A percentile compares a stretch with the other conserved stretches of the same genome.
Evolutionary conservation across 1,140 invertebrate genomes (phyloP).

Genomic region (Drosophila littoralis): DNA sequence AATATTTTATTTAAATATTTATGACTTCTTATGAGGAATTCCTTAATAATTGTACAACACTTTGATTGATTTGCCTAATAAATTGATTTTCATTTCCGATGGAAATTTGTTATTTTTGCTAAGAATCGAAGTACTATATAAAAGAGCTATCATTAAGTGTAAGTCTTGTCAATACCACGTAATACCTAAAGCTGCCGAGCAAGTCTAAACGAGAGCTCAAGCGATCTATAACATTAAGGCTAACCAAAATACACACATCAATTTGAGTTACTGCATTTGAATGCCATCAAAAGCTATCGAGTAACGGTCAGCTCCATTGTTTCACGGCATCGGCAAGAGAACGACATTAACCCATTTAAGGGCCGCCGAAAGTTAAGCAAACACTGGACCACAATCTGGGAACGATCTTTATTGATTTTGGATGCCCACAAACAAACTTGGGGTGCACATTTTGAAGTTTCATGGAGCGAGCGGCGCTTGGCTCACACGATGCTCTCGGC

Average conservation of each 20-base stretch:
- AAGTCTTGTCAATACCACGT: neutral
- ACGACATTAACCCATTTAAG: slow-evolving; percentile 77
- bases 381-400: slow-evolving; percentile 58
- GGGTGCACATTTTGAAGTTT: slow-evolving; percentile 22
- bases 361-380: slow-evolving; percentile 48
- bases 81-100: no score
- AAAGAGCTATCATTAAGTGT: neutral
- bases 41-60: no score
- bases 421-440: slow-evolving; percentile 47
- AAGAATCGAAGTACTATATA: neutral
- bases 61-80: no score
- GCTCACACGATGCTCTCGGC: slow-evolving; percentile 35
- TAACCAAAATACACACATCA: slow-evolving; percentile 30
- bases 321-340: slow-evolving; percentile 18
- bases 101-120: neutral
- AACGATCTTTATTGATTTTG: slow-evolving; percentile 78
- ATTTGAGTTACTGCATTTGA: slow-evolving; percentile 46
- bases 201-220: neutral
- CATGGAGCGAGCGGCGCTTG: slow-evolving; percentile 38
- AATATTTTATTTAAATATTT: no score
- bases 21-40: no score
- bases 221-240: neutral
- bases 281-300: slow-evolving; percentile 29
- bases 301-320: slow-evolving; percentile 47
- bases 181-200: neutral